These are phyloP conservation scores for Myripristis murdjan DNA, from an alignment of 2,797 vertebrate genomes.

Conservation along the genomic window DNA sequence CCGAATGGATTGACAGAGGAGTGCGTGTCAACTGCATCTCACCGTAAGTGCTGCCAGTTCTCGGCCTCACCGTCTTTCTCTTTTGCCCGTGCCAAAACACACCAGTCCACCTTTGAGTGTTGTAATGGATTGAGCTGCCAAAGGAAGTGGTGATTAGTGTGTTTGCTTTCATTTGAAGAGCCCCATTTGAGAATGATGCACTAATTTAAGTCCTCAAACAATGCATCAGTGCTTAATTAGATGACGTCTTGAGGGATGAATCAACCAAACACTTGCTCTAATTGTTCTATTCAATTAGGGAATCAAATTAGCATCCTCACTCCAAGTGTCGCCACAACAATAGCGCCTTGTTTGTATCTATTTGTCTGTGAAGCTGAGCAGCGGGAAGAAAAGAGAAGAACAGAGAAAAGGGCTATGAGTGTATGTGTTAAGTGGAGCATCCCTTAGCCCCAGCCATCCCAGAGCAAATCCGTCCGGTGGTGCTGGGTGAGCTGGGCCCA, in stretches of 20 bases:
- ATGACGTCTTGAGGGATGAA: conserved; percentile 88
- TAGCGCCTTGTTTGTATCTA: conserved; percentile 85
- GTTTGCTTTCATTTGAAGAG: conserved; percentile 75
- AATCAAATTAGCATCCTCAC: conserved; percentile 86
- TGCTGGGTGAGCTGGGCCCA: conserved; percentile 62
- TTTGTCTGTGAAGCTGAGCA: conserved; percentile 81
- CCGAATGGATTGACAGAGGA: conserved; percentile 88
- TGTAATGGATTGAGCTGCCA: conserved; percentile 32
- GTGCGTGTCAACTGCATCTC: conserved; percentile 89
- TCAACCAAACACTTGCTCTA: conserved; percentile 86
- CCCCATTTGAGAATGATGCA: conserved; percentile 77
- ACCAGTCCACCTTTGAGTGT: conserved; percentile 41
- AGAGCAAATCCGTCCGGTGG: conserved; percentile 79
- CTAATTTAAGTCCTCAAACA: conserved; percentile 86
- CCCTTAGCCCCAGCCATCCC: conserved; percentile 78
- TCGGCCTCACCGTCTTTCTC: conserved; percentile 1
- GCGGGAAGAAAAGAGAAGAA: conserved; percentile 67
- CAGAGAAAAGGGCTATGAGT: conserved; percentile 54
- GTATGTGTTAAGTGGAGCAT: conserved; percentile 76
- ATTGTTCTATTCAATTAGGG: conserved; percentile 90
- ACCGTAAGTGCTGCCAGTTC: conserved; percentile 81
- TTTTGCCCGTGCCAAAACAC: conserved; percentile 7
- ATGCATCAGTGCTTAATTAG: conserved; percentile 86
- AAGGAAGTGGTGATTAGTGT: conserved; percentile 62
- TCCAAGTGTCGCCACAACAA: conserved; percentile 82